Evolutionary conservation across 2,113 vertebrate genomes (phyloP).

Genomic region (Oncorhynchus tshawytscha): DNA sequence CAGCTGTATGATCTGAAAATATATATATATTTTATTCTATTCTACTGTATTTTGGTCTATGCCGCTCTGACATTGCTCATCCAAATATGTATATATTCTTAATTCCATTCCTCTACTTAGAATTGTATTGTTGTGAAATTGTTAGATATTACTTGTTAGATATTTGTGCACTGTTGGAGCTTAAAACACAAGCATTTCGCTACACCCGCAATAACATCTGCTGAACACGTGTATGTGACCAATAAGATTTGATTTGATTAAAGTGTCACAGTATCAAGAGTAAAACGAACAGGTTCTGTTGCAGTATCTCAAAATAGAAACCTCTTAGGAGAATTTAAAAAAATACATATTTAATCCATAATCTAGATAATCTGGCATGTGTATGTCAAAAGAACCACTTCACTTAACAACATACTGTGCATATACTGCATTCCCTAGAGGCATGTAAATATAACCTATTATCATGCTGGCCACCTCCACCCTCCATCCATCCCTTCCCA

Average conservation of each 20-base stretch:
- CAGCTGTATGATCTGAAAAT: neutral
- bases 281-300: slow-evolving; percentile 7
- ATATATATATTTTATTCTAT: too few species aligned
- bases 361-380: slow-evolving; percentile 32
- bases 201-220: too few species aligned
- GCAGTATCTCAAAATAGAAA: slow-evolving; percentile 35
- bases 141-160: too few species aligned
- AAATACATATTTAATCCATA: slow-evolving; percentile 38
- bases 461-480: neutral
- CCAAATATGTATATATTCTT: too few species aligned
- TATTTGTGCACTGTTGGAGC: too few species aligned
- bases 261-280: slow-evolving; percentile 2
- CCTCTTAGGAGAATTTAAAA: slow-evolving; percentile 21
- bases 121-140: too few species aligned
- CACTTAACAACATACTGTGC: slow-evolving; percentile 4
- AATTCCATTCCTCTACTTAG: too few species aligned
- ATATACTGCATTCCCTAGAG: slow-evolving; percentile 13
- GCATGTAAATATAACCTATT: slow-evolving; percentile 16
- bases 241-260: too few species aligned
- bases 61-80: too few species aligned
- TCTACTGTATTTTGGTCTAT: too few species aligned
- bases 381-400: slow-evolving; percentile 16
- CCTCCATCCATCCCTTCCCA: neutral
- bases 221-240: too few species aligned
- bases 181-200: too few species aligned